phyloP scores from a whole-genome alignment of 30 jellyfish, hydroid and myxozoan genomes.

The Turritopsis rubra region DNA sequence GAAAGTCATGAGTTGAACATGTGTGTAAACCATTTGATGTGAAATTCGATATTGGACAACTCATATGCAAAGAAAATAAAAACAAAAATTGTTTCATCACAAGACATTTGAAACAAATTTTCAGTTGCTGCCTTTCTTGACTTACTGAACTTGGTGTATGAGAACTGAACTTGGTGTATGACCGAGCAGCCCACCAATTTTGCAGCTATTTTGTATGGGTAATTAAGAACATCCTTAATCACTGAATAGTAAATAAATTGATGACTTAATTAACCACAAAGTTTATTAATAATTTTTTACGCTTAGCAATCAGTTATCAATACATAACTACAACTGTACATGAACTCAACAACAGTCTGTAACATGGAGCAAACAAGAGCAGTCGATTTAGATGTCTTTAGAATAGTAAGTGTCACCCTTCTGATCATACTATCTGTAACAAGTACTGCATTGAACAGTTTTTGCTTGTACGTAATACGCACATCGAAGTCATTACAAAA shows the following conservation, averaged over 20 bases:
- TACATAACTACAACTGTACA: neutral
- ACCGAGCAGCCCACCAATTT: neutral
- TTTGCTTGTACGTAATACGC: constrained; percentile 3
- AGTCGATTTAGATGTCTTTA: constrained; percentile 8
- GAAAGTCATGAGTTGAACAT: neutral
- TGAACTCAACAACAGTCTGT: neutral
- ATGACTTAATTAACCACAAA: neutral
- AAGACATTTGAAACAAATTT: neutral
- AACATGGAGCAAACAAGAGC: neutral
- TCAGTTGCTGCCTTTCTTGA: neutral
- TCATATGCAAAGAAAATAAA: too few relatives aligned
- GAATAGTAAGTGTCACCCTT: neutral
- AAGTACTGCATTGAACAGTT: neutral
- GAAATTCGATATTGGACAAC: neutral
- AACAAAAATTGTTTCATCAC: neutral
- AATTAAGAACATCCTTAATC: neutral
- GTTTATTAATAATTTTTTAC: too few relatives aligned
- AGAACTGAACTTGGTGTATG: neutral
- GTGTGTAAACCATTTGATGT: too few relatives aligned
- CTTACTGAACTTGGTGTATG: neutral
- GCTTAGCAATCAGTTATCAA: neutral
- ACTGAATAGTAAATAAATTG: neutral
- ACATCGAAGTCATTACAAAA: constrained; percentile 1
- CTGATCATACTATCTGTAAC: neutral
- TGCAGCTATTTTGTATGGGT: neutral